Evolutionary conservation across 2,888 invertebrate genomes (phyloP).

Genomic region (Linnaemya vulpina): DNA sequence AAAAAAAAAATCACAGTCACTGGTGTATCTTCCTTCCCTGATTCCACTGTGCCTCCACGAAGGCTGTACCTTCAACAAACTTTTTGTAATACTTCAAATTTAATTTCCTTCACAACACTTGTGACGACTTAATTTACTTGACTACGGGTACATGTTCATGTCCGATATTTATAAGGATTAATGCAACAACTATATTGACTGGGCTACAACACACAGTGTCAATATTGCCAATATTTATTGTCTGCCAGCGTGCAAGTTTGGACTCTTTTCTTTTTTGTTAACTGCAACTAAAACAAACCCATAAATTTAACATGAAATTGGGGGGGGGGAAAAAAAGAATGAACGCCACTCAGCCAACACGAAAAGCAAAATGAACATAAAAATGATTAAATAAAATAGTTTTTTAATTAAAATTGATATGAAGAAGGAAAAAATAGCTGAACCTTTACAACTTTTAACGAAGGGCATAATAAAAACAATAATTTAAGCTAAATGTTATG

Average conservation of each 20-base stretch:
- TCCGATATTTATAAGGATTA: constrained; percentile 53
- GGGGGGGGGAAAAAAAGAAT: not conserved
- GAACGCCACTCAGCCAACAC: not conserved
- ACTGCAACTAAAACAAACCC: constrained; percentile 16
- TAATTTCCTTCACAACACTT: constrained; percentile 74
- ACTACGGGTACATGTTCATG: constrained; percentile 37
- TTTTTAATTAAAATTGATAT: constrained; percentile 3
- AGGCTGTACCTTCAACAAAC: not conserved
- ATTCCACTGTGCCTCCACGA: constrained; percentile 7
- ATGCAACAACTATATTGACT: constrained; percentile 41
- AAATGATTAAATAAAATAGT: constrained; percentile 13
- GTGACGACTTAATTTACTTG: constrained; percentile 56
- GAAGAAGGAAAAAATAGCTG: too few species aligned
- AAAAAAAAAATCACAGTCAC: too few species aligned
- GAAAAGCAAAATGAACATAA: not conserved
- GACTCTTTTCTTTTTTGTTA: not conserved
- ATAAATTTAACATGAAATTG: constrained; percentile 47
- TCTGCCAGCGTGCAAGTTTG: constrained; percentile 11
- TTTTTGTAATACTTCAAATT: constrained; percentile 73
- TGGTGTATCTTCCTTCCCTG: not conserved
- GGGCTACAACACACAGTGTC: constrained; percentile 12
- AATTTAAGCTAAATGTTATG: too few species aligned
- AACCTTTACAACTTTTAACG: too few species aligned
- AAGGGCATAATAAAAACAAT: too few species aligned
- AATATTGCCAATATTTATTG: constrained; percentile 57